Percentiles rank a stretch among this genome's conserved stretches.
These are phyloP conservation scores for Sebastes matsubarae DNA, from an alignment of 2,797 vertebrate genomes.

Conservation along the genomic window DNA sequence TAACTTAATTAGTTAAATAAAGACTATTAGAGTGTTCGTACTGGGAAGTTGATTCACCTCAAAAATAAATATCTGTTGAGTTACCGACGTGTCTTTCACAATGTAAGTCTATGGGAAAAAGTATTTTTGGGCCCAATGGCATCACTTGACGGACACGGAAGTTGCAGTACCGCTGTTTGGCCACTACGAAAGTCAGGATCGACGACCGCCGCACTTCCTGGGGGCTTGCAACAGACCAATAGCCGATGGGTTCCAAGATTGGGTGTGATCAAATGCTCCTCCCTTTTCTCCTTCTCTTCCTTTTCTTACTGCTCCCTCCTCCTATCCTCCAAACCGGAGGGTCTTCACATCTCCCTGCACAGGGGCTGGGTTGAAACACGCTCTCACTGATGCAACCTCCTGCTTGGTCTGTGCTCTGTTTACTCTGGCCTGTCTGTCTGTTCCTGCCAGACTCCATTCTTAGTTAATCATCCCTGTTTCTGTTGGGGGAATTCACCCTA, in stretches of 20 bases:
- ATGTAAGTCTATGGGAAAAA: no score
- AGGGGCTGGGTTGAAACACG: not conserved
- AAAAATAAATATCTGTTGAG: no score
- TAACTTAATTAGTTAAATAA: no score
- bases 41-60: no score
- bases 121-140: no score
- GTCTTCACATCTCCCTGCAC: not conserved
- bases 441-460: constrained; percentile 30
- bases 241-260: not conserved
- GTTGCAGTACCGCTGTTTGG: no score
- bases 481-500: constrained; percentile 7
- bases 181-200: no score
- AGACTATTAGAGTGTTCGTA: no score
- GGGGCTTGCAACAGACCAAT: not conserved
- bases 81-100: no score
- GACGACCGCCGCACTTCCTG: no score
- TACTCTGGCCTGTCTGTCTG: constrained; percentile 12
- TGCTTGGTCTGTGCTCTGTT: constrained; percentile 26
- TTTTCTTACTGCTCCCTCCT: not conserved
- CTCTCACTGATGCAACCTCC: constrained; percentile 40
- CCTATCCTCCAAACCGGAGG: not conserved
- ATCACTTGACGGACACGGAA: no score
- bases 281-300: not conserved
- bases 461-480: constrained; percentile 34
- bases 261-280: not conserved